Conservation (phyloP, 2,113 vertebrate genomes). For the Eolophus roseicapilla region DNA sequence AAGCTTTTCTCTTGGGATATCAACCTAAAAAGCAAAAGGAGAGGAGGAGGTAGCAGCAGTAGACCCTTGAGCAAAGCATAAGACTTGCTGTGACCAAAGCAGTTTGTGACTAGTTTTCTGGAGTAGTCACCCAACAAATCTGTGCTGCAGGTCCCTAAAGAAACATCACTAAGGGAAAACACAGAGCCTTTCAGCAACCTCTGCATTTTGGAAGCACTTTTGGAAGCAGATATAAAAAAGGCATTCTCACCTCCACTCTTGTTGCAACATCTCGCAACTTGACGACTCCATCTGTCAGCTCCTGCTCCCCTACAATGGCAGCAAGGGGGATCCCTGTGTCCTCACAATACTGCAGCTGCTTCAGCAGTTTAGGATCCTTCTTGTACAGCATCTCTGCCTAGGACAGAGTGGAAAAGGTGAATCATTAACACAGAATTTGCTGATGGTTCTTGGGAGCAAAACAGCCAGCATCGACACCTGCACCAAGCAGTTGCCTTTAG, state of each 20-base stretch:
- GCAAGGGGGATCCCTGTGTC: conserved; percentile 86
- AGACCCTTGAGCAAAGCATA: not conserved
- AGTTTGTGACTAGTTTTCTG: not conserved
- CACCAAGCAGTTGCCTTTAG: not conserved
- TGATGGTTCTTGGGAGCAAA: not conserved
- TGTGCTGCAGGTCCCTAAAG: not conserved
- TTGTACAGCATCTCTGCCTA: conserved; percentile 93
- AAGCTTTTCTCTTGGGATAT: conserved; percentile 78
- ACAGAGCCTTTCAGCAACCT: no score
- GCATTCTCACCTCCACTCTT: conserved; percentile 83
- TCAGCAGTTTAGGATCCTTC: conserved; percentile 91
- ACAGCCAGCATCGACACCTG: not conserved
- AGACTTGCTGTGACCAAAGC: not conserved
- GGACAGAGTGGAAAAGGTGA: not conserved
- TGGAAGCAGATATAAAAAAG: not conserved
- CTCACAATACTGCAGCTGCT: conserved; percentile 93
- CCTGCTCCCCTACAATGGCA: conserved; percentile 91
- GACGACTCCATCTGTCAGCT: conserved; percentile 84
- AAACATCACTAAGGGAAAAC: not conserved
- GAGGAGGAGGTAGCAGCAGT: not conserved
- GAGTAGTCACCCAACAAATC: not conserved
- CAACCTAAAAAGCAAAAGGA: conserved; percentile 67
- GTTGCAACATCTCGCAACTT: conserved; percentile 85
- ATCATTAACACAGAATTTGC: not conserved
- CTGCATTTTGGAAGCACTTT: not conserved